phyloP scores from a whole-genome alignment of 2,797 vertebrate genomes.

The Babyrousa celebensis region DNA sequence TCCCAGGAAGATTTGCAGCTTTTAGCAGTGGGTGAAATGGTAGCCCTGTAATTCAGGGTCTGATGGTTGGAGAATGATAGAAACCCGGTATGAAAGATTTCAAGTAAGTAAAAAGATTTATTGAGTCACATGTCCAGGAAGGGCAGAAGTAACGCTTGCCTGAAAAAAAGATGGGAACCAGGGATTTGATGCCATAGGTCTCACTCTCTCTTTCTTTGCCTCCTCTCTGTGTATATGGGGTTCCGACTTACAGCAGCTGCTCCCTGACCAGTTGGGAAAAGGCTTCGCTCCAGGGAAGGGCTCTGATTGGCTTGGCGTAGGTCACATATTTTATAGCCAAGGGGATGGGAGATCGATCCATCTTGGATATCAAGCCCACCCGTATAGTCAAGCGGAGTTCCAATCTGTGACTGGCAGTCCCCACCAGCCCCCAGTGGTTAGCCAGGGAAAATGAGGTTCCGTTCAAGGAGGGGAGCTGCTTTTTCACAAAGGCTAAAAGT shows the following conservation, averaged over 20 bases:
- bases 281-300: neutral
- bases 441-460: neutral
- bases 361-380: neutral
- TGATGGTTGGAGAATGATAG: neutral
- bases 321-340: neutral
- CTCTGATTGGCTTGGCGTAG: neutral
- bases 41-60: constrained; percentile 7
- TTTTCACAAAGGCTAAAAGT: neutral
- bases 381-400: neutral
- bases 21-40: neutral
- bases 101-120: constrained; percentile 5
- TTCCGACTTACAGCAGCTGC: neutral
- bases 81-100: constrained; percentile 21
- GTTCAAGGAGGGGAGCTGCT: neutral
- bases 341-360: neutral
- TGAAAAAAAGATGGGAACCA: neutral
- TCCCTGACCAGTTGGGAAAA: neutral
- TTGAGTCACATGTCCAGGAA: neutral
- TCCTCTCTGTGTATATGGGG: neutral
- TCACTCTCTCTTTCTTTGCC: neutral
- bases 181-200: neutral
- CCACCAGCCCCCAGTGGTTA: neutral
- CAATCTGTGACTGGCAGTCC: neutral
- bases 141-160: neutral
- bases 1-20: constrained; percentile 24